These are phyloP conservation scores for Drosophila birchii DNA, from an alignment of 2,888 invertebrate genomes.

Conservation along the genomic window DNA sequence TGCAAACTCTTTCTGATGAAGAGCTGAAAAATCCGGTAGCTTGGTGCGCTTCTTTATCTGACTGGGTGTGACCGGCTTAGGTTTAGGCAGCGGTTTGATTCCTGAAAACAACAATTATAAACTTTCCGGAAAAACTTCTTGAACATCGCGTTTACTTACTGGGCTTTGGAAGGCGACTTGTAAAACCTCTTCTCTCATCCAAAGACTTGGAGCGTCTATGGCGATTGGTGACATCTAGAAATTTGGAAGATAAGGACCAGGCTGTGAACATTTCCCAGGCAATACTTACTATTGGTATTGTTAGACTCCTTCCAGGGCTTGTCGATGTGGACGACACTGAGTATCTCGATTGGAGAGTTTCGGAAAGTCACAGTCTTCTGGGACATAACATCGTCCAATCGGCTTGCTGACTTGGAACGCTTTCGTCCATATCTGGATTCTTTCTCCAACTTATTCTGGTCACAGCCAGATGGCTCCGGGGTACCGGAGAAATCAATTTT, in stretches of 20 bases:
- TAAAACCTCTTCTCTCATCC: conserved; percentile 54
- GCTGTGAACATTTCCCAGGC: not conserved
- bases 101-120: conserved; percentile 22
- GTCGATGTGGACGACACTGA: conserved; percentile 66
- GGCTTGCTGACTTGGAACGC: conserved; percentile 73
- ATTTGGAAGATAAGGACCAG: not conserved
- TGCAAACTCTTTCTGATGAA: conserved; percentile 88
- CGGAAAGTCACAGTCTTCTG: conserved; percentile 73
- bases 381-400: conserved; percentile 24
- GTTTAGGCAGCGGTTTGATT: conserved; percentile 7
- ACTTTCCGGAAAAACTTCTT: not conserved
- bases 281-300: conserved; percentile 50
- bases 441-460: not conserved
- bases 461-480: not conserved
- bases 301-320: conserved; percentile 35
- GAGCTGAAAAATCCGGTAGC: conserved; percentile 89
- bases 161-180: conserved; percentile 60
- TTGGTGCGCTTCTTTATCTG: conserved; percentile 84
- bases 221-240: conserved; percentile 75
- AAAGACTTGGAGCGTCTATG: conserved; percentile 81
- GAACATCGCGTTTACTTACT: conserved; percentile 51
- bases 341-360: conserved; percentile 66
- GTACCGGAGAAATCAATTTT: conserved; percentile 30
- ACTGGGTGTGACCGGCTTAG: conserved; percentile 50
- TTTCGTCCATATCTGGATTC: conserved; percentile 57